Evolutionary conservation across 1,140 invertebrate genomes (phyloP).

Genomic region (Euura lappo): DNA sequence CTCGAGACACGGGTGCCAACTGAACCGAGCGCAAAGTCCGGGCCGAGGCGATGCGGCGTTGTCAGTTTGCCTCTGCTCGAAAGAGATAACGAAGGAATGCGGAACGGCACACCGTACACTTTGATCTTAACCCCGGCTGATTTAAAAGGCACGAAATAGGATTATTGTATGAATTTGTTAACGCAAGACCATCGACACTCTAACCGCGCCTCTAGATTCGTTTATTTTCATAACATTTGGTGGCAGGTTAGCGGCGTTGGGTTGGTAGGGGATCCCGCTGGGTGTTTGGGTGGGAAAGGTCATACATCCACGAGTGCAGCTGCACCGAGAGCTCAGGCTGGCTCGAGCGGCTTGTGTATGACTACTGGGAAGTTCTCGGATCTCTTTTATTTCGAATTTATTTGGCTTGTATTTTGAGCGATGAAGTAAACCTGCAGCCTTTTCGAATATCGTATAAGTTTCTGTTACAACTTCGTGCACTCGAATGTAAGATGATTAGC

Average conservation of each 20-base stretch:
- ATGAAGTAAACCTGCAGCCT: neutral
- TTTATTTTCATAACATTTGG: slow-evolving; percentile 3
- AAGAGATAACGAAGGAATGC: slow-evolving; percentile 18
- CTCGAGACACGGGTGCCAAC: slow-evolving; percentile 15
- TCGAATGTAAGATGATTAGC: too few relatives aligned
- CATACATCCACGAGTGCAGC: slow-evolving; percentile 34
- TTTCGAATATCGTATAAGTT: too few relatives aligned
- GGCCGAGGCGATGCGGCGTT: neutral
- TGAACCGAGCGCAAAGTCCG: slow-evolving; percentile 11
- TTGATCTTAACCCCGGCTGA: neutral
- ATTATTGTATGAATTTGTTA: too few relatives aligned
- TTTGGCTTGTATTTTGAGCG: neutral
- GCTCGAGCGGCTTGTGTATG: neutral
- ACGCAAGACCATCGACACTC: neutral
- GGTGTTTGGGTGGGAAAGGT: slow-evolving; percentile 37
- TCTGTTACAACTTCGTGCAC: too few relatives aligned
- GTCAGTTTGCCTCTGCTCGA: neutral
- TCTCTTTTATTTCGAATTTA: neutral
- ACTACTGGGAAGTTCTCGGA: neutral
- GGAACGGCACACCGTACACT: neutral
- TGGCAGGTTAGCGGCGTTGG: slow-evolving; percentile 3
- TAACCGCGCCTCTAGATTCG: neutral
- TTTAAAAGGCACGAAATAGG: too few relatives aligned
- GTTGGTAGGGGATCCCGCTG: slow-evolving; percentile 29
- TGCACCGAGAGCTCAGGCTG: slow-evolving; percentile 25